Evolutionary conservation across 2,113 vertebrate species (phyloP).

Genomic region (Psophia crepitans): DNA sequence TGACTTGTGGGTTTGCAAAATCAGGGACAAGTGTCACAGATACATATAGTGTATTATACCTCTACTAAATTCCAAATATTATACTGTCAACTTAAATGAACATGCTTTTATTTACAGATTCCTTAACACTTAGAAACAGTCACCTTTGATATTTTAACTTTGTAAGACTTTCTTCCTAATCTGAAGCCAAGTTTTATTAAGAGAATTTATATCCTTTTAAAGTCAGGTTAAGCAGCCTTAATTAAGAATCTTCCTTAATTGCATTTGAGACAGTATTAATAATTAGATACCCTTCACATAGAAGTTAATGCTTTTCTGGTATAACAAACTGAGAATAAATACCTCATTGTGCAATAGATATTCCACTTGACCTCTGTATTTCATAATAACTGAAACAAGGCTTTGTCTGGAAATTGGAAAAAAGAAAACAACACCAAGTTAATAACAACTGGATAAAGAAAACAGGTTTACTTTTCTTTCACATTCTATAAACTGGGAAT

Average conservation of each 20-base stretch:
- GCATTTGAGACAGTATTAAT: neutral
- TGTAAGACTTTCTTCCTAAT: neutral
- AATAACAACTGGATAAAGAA: neutral
- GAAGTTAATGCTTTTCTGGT: neutral
- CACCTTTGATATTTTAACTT: neutral
- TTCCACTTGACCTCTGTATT: constrained; percentile 25
- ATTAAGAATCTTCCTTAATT: constrained; percentile 13
- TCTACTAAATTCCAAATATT: neutral
- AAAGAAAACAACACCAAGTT: neutral
- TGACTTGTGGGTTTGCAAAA: neutral
- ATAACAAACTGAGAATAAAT: constrained; percentile 21
- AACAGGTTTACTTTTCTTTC: neutral
- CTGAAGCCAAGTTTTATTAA: neutral
- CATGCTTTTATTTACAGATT: neutral
- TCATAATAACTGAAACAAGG: neutral
- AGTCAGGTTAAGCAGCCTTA: neutral
- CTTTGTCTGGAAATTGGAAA: neutral
- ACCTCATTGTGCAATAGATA: constrained; percentile 52
- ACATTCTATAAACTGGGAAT: neutral
- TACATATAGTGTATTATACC: neutral
- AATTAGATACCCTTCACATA: neutral
- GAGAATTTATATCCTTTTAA: neutral
- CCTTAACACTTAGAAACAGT: neutral
- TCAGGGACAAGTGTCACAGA: neutral
- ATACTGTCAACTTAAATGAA: neutral